A percentile compares a stretch with the other conserved stretches of the same genome.
Evolutionary conservation across 2,888 invertebrate species (phyloP).

Genomic region (Scaptodrosophila latifasciaeformis): DNA sequence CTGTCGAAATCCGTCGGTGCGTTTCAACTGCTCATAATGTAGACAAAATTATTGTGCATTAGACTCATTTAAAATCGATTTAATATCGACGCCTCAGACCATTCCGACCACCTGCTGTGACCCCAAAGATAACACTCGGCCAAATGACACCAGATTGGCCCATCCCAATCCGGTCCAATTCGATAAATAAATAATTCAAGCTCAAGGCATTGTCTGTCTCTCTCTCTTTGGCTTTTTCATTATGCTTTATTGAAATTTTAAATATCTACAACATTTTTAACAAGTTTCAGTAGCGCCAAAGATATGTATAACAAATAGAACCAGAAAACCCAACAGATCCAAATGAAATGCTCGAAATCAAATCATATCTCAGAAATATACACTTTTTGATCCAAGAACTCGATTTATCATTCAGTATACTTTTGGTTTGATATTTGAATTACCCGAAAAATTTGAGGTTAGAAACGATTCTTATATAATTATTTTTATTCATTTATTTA

Average conservation of each 20-base stretch:
- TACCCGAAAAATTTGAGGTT: no score
- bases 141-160: not conserved
- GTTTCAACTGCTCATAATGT: slow-evolving; percentile 2
- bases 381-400: no score
- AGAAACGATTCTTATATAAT: no score
- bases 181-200: slow-evolving; percentile 1
- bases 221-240: not conserved
- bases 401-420: no score
- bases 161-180: not conserved
- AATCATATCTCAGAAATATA: no score
- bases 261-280: slow-evolving; percentile 45
- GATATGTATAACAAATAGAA: not conserved
- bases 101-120: slow-evolving; percentile 54
- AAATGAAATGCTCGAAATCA: no score
- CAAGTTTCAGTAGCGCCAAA: slow-evolving; percentile 52
- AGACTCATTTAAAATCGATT: slow-evolving; percentile 63
- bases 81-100: slow-evolving; percentile 50
- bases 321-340: no score
- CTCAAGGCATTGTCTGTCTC: slow-evolving; percentile 43
- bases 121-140: no score
- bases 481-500: no score
- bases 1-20: no score
- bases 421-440: no score
- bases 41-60: slow-evolving; percentile 18
- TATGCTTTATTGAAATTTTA: slow-evolving; percentile 54